phyloP scores from a whole-genome alignment of 2,113 vertebrate species.

The Eubucco bourcierii region DNA sequence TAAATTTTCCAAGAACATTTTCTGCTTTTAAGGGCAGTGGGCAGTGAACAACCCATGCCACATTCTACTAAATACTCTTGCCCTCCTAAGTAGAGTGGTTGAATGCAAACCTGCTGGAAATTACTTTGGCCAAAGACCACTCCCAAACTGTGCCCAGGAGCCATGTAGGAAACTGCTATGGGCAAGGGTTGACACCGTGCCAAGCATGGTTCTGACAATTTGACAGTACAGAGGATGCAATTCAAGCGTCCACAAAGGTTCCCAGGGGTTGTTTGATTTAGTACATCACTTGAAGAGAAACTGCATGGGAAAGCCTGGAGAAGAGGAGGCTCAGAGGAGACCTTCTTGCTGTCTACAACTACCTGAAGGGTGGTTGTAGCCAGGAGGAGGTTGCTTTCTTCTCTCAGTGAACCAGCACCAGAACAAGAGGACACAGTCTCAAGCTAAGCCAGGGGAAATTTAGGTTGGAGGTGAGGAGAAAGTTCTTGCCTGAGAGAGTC shows the following conservation, averaged over 20 bases:
- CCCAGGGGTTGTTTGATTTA: not conserved
- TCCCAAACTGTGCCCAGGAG: not conserved
- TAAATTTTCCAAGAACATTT: not conserved
- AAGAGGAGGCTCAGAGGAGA: too few relatives aligned
- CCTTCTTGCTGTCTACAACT: too few relatives aligned
- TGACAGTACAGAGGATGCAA: not conserved
- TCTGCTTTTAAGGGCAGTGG: not conserved
- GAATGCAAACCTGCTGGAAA: not conserved
- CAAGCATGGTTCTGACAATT: not conserved
- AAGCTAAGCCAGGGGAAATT: too few relatives aligned
- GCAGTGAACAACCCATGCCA: not conserved
- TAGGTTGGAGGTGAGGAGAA: too few relatives aligned
- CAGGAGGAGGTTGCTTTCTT: too few relatives aligned
- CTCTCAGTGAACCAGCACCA: too few relatives aligned
- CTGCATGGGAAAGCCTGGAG: not conserved
- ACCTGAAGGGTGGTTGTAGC: too few relatives aligned
- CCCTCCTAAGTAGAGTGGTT: not conserved
- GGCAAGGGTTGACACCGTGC: not conserved
- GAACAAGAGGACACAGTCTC: too few relatives aligned
- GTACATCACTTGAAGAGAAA: not conserved
- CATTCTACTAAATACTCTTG: not conserved
- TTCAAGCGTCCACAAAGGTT: not conserved
- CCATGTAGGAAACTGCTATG: not conserved
- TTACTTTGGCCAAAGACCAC: not conserved
- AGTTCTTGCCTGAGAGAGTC: too few relatives aligned